Percentiles rank a stretch among this genome's conserved stretches.
These are phyloP conservation scores for Natator depressus DNA, from an alignment of 2,113 vertebrate genomes.

Conservation along the genomic window DNA sequence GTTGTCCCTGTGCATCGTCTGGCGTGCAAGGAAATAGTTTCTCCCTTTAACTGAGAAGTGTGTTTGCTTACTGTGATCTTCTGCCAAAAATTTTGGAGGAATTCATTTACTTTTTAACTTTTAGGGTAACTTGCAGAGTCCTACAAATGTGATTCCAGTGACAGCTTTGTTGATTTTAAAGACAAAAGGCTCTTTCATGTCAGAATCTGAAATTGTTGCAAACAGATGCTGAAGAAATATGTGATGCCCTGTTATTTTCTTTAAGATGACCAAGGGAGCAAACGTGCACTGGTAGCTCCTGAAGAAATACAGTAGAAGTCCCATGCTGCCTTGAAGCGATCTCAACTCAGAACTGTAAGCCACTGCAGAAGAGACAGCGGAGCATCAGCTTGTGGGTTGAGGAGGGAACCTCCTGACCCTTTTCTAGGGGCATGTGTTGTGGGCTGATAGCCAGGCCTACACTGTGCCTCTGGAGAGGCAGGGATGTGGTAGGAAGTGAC, in stretches of 20 bases:
- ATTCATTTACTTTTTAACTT: not conserved
- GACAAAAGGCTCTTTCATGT: not conserved
- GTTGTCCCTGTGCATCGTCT: not conserved
- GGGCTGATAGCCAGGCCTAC: too few relatives aligned
- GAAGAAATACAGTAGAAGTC: too few relatives aligned
- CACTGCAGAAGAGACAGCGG: too few relatives aligned
- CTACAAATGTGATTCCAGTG: not conserved
- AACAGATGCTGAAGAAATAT: not conserved
- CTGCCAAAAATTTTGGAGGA: not conserved
- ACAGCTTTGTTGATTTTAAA: not conserved
- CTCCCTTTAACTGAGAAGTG: not conserved
- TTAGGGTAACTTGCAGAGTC: not conserved
- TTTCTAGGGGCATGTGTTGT: too few relatives aligned
- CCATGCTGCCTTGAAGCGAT: too few relatives aligned
- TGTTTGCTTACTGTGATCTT: not conserved
- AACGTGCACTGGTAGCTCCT: too few relatives aligned
- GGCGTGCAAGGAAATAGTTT: not conserved
- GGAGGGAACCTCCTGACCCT: too few relatives aligned
- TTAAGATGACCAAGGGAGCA: not conserved
- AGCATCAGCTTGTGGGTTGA: too few relatives aligned
- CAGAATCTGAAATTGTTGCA: not conserved
- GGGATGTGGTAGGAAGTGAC: too few relatives aligned
- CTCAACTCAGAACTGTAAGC: too few relatives aligned
- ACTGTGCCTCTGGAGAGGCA: too few relatives aligned
- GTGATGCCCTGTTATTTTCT: not conserved